These are phyloP conservation scores for Saccostrea echinata DNA, from an alignment of 1,140 invertebrate genomes.

Conservation along the genomic window DNA sequence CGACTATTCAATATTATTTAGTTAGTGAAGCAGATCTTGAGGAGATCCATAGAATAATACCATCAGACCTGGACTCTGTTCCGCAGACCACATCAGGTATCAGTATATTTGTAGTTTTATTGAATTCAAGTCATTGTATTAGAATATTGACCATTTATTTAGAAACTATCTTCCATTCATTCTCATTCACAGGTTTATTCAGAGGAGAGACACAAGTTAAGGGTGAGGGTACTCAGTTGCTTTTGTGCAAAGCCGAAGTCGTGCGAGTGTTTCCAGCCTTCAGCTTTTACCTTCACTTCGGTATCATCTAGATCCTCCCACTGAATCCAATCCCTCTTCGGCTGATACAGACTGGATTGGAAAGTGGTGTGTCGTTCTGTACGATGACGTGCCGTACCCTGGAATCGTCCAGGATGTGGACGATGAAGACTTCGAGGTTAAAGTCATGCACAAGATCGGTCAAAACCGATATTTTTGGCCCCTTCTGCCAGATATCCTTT, in stretches of 20 bases:
- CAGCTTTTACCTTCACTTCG: not conserved
- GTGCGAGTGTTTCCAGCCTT: not conserved
- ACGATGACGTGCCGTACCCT: slow-evolving; percentile 21
- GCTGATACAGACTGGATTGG: not conserved
- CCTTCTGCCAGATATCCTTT: slow-evolving; percentile 36
- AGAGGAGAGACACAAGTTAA: not conserved
- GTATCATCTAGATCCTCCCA: not conserved
- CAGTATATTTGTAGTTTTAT: not conserved
- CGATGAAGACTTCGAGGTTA: slow-evolving; percentile 28
- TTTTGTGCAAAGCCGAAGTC: not conserved
- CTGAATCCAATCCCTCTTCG: not conserved
- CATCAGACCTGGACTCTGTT: slow-evolving; percentile 27
- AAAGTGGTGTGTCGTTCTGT: slow-evolving; percentile 41
- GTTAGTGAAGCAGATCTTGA: slow-evolving; percentile 34
- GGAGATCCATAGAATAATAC: not conserved
- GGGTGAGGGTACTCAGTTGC: not conserved
- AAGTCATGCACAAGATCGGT: slow-evolving; percentile 40
- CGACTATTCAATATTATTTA: slow-evolving; percentile 30
- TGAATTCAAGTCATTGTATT: not conserved
- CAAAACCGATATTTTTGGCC: slow-evolving; percentile 48
- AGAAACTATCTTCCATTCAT: not conserved
- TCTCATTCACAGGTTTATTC: not conserved
- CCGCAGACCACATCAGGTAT: slow-evolving; percentile 52
- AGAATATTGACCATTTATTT: not conserved
- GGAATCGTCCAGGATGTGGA: slow-evolving; percentile 43